These are phyloP conservation scores for Troglohyphantes excavatus DNA, from an alignment of 2,888 invertebrate genomes.

Conservation along the genomic window DNA sequence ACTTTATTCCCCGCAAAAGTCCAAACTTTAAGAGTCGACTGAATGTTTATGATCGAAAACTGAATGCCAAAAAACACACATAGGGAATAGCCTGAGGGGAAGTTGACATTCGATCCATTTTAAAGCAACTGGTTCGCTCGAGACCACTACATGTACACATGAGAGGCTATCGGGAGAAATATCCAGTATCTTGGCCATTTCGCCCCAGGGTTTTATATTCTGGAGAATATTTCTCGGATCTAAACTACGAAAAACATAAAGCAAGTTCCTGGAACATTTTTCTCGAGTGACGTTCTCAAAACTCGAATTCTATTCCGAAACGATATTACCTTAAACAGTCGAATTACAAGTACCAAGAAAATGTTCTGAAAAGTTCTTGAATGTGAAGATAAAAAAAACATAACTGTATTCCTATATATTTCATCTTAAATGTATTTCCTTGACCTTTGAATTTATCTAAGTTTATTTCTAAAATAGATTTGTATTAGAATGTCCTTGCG, in stretches of 20 bases:
- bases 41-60: constrained; percentile 57
- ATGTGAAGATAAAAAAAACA: no score
- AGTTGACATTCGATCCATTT: constrained; percentile 37
- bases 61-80: constrained; percentile 8
- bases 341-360: not conserved
- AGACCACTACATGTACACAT: not conserved
- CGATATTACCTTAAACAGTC: not conserved
- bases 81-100: constrained; percentile 28
- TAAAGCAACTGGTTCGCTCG: constrained; percentile 30
- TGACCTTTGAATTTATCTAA: no score
- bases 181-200: constrained; percentile 6
- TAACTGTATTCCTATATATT: no score
- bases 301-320: not conserved
- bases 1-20: constrained; percentile 33
- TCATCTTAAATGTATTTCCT: no score
- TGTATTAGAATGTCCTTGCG: no score
- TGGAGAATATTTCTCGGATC: not conserved
- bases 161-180: constrained; percentile 11
- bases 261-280: not conserved
- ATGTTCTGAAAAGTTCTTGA: not conserved
- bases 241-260: not conserved
- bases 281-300: not conserved
- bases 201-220: not conserved
- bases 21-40: constrained; percentile 42
- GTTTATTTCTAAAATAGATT: no score